A percentile compares a stretch with the other conserved stretches of the same genome.
phyloP scores from a whole-genome alignment of 1,140 invertebrate genomes.

The Danaus plexippus region DNA sequence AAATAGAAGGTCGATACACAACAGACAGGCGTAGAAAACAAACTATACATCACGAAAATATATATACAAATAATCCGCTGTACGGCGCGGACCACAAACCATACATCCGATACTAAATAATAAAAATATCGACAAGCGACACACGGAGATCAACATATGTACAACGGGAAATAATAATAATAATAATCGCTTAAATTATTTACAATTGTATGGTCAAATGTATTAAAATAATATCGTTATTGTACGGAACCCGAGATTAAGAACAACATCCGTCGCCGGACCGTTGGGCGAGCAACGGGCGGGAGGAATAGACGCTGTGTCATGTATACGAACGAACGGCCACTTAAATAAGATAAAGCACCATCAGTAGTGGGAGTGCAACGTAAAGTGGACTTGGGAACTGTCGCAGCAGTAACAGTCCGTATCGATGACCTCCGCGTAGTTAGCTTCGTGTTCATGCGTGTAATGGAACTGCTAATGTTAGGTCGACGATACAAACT shows the following conservation, averaged over 20 bases:
- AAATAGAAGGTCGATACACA: no score
- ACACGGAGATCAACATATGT: slow-evolving; percentile 62
- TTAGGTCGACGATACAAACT: no score
- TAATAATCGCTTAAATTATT: slow-evolving; percentile 56
- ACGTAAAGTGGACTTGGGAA: slow-evolving; percentile 29
- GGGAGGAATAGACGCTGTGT: slow-evolving; percentile 2
- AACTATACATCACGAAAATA: slow-evolving; percentile 55
- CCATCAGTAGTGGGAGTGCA: slow-evolving; percentile 56
- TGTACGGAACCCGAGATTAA: not conserved
- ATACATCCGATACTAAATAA: slow-evolving; percentile 42
- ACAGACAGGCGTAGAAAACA: slow-evolving; percentile 6
- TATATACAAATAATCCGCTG: slow-evolving; percentile 49
- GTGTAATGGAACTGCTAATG: no score
- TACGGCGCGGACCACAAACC: slow-evolving; percentile 43
- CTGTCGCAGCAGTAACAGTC: no score
- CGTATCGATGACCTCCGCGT: no score
- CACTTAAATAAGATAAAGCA: slow-evolving; percentile 35
- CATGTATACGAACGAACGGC: not conserved
- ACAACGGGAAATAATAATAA: slow-evolving; percentile 48
- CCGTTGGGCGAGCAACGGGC: slow-evolving; percentile 2
- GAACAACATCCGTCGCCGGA: not conserved
- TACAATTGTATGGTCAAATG: slow-evolving; percentile 37
- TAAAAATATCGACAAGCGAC: slow-evolving; percentile 45
- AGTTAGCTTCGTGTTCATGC: no score
- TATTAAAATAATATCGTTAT: slow-evolving; percentile 2